Evolutionary conservation across 2,888 invertebrate species (phyloP), one percentile per base, ranked within the genome.

Genomic region (Melipona bicolor): DNA sequence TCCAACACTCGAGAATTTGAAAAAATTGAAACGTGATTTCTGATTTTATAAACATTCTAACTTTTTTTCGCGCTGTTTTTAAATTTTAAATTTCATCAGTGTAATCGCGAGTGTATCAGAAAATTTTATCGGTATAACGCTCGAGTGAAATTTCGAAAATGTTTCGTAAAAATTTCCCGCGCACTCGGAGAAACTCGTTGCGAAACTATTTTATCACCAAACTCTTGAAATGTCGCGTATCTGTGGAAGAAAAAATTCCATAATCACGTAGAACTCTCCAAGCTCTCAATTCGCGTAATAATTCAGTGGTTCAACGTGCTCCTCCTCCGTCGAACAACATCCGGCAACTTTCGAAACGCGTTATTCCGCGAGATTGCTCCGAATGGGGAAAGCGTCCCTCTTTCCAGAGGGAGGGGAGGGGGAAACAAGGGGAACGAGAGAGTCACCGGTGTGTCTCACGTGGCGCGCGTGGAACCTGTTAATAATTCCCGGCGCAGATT

Each of bases 401-500:
- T 32, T 32, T 32, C 4, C 32, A 1, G 32, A 3, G 43, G 24
- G 19, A 59, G n/a, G 62, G 62, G 49, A 62, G n/a, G 21, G 27
- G 4, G 27, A 17, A 15, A 49, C 21, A 24, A 32, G 49, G 49
- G 27, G 71, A 19, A 17, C 9, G 19, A 11, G 72, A 62, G 32
- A 64, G 74, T 24, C 62, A 64, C 73, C 62, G 73, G 73, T 73
- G 73, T 11, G 73, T 73, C 32, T 50, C 73, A 73, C 73, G 73
- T 32, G 73, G 73, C 73, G 64, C 32, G 13, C 36, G 64, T 19
- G 43, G 27, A 73, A 52, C 64, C 52, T 74, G 74, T 64, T 74
- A 74, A 74, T 74, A 74, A 74, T 74, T 74, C 64, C 24, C 74
- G 50, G 19, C 74, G 64, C 52, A 64, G 74, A 74, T 65, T 74